Evolutionary conservation across 2,797 vertebrate genomes (phyloP), one percentile per base, ranked within the genome.

Genomic region (Atherinosoma microstoma): DNA sequence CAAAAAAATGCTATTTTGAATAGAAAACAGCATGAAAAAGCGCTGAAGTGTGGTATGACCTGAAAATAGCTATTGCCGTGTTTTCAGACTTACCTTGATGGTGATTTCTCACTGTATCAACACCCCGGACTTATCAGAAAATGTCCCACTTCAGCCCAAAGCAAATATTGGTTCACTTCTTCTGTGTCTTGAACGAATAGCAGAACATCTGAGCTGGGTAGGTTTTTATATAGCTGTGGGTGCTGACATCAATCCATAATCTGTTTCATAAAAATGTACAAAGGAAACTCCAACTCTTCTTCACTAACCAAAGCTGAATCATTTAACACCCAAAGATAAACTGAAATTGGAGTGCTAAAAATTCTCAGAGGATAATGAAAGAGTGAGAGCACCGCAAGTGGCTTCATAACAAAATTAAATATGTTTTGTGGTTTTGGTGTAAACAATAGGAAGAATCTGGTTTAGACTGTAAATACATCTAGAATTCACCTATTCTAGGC

Each of bases 341-440:
- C 15, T 71, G 13, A 79, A 87, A 89, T 87, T 83, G 87, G 57
- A 40, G 57, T 9, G 53, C 71, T 70, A 58, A 62, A 63, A 60
- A 85, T 62, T 69, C 68, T 64, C 32, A 13, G 3, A 36, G 35
- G 38, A 82, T 63, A 67, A 78, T 66, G 67, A 63, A 30, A 83
- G 54, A 77, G 74, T 24, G 73, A 64, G 36, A 18, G 1, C 22
- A 62, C 20, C 74, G 82, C 29, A 76, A 49, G 58, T 30, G 64
- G 35, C 64, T 60, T 83, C 58, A 73, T 68, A 66, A 61, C 13
- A 11, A 64, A 42, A 61, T 70, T 75, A 89, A 90, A 88, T 79
- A 84, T 80, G 74, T 73, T 84, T 88, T 85, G 89, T 82, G 87
- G 87, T 75, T 79, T 70, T 64, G 51, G 58, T 69, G 75, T 56